Conservation (phyloP, 1,140 invertebrate species). For the Atta cephalotes region DNA sequence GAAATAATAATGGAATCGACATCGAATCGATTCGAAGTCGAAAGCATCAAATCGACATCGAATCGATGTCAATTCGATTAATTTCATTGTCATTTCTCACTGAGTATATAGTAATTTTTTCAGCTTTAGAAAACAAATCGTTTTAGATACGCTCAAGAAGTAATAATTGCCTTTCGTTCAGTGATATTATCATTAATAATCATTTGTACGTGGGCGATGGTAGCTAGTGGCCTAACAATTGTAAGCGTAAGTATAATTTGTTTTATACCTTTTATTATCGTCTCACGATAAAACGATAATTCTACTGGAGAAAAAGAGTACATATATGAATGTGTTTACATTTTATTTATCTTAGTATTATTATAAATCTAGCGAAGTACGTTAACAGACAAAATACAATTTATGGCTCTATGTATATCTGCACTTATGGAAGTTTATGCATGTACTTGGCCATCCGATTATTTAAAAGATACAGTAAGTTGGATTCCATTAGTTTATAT, state of each 20-base stretch:
- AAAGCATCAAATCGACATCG: no score
- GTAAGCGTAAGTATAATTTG: conserved; percentile 9
- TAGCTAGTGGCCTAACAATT: conserved; percentile 8
- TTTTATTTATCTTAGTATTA: neutral
- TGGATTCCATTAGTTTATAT: neutral
- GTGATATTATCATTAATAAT: conserved; percentile 13
- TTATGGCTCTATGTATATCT: conserved; percentile 39
- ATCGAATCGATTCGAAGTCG: no score
- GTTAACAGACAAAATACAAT: conserved; percentile 67
- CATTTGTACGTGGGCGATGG: neutral
- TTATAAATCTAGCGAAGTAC: neutral
- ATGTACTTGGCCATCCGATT: conserved; percentile 74
- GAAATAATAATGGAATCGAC: no score
- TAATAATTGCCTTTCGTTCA: conserved; percentile 23
- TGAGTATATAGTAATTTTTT: neutral
- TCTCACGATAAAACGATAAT: no score
- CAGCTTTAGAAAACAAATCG: neutral
- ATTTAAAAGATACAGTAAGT: conserved; percentile 69
- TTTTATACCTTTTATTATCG: neutral
- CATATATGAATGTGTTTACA: neutral
- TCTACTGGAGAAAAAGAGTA: neutral
- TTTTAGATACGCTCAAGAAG: conserved; percentile 30
- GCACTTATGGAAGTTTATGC: conserved; percentile 69
- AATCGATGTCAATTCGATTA: no score
- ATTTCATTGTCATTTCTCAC: no score